Base-by-base conservation (phyloP, 2,797 vertebrate species). In the Acanthiza pusilla region DNA sequence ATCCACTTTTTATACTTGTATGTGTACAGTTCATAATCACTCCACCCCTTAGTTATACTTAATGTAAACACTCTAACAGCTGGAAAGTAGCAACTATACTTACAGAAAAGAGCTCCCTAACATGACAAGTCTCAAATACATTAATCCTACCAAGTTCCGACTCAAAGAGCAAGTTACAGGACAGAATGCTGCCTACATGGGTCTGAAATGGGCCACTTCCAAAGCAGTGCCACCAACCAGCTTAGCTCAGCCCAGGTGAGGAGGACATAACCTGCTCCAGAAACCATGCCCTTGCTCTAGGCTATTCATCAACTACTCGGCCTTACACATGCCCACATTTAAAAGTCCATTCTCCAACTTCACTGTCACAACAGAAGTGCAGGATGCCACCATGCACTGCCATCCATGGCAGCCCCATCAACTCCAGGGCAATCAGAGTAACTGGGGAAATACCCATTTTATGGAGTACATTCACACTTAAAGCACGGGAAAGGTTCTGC, bases 381-480 rank as follows among this genome's bases (percentile, higher is more conserved):
- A 71, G 26, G 27, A 78, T 34, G 19, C 13, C 42, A 58, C 51
- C 62, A 29, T 7, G 36, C 5, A 16, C 12, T 15, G 13, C 51
- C 34, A 2, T 2, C n/a, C n/a, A n/a, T 13, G 55, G 48, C 58
- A 92, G 36, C 11, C 48, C 22, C 38, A 45, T 8, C 40, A 60
- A 4, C 47, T 63, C 42, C 27, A 79, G 30, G 48, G n/a, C 25
- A 42, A n/a, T 2, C 13, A 48, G 18, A 62, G 3, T 9, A 73
- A 54, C n/a, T 29, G 11, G 5, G 12, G 25, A 53, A 89, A 51
- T 2, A 57, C 0, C 0, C 1, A 1, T 34, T 63, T 45, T 23
- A 67, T 4, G 38, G 30, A 85, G 16, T 21, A 36, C 15, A 6
- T 13, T 66, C 60, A 34, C 3, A 14, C 45, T 50, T 50, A 1